Evolutionary conservation across 1,140 invertebrate genomes (phyloP).

Genomic region (Pseudobourletiella spinata): DNA sequence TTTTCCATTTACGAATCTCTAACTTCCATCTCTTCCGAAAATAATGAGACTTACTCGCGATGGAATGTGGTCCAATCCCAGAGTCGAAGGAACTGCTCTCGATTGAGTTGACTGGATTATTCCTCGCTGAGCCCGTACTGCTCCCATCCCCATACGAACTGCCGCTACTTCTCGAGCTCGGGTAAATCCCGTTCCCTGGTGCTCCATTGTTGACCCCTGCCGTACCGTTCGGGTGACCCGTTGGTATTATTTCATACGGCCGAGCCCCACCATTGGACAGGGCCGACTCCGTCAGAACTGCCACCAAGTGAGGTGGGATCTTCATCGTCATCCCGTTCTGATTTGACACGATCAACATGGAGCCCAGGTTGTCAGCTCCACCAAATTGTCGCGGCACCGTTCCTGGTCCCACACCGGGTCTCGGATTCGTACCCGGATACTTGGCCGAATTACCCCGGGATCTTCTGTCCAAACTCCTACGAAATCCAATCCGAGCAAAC

Average conservation of each 20-base stretch:
- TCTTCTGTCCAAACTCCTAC: slow-evolving; percentile 30
- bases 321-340: slow-evolving; percentile 36
- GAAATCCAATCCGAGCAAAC: too few relatives aligned
- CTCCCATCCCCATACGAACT: slow-evolving; percentile 34
- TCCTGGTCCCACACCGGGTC: slow-evolving; percentile 4
- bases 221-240: slow-evolving; percentile 4
- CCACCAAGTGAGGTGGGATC: slow-evolving; percentile 35
- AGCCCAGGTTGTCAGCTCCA: slow-evolving; percentile 17
- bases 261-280: slow-evolving; percentile 26
- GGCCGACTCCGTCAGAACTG: slow-evolving; percentile 34
- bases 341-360: slow-evolving; percentile 31
- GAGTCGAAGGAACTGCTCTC: slow-evolving; percentile 35
- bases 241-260: slow-evolving; percentile 35
- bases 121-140: slow-evolving; percentile 25
- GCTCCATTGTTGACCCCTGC: slow-evolving; percentile 15
- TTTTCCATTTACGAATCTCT: slow-evolving; percentile 3
- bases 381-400: slow-evolving; percentile 5
- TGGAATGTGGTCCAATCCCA: slow-evolving; percentile 35
- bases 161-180: slow-evolving; percentile 32
- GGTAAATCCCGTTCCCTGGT: slow-evolving; percentile 26
- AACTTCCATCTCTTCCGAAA: too few relatives aligned
- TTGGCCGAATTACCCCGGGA: slow-evolving; percentile 14
- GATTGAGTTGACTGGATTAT: slow-evolving; percentile 28
- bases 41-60: slow-evolving; percentile 29
- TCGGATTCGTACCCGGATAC: slow-evolving; percentile 31